Evolutionary conservation across 2,113 vertebrate species (phyloP).

Genomic region (Cariama cristata): DNA sequence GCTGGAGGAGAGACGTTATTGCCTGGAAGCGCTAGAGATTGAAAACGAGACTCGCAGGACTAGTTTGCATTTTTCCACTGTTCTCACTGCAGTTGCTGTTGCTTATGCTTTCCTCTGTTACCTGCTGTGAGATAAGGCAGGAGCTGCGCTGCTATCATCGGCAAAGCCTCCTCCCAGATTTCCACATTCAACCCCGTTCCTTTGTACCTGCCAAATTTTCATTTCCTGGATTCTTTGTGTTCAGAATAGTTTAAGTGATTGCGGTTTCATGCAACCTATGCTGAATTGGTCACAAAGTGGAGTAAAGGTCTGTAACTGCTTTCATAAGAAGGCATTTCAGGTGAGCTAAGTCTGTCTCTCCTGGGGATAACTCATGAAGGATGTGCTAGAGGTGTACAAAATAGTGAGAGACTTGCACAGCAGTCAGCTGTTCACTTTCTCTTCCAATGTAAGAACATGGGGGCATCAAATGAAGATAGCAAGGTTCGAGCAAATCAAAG

Average conservation of each 20-base stretch:
- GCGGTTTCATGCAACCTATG: background rate
- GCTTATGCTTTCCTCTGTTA: background rate
- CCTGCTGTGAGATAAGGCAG: constrained; percentile 1
- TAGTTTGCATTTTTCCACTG: background rate
- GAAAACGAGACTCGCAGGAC: background rate
- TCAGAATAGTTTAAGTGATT: background rate
- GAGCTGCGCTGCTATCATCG: rapidly evolving
- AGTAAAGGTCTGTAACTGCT: background rate
- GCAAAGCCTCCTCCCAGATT: constrained; percentile 12
- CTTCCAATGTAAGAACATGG: background rate
- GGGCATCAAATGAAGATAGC: background rate
- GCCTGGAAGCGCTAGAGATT: background rate
- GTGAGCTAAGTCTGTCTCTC: background rate
- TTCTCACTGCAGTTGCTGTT: background rate
- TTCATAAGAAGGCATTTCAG: background rate
- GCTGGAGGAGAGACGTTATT: background rate
- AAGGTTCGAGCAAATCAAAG: background rate
- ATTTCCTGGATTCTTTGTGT: background rate
- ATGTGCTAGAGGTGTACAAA: background rate
- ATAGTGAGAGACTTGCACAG: background rate
- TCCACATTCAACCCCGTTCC: background rate
- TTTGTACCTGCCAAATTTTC: background rate
- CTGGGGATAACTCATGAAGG: background rate
- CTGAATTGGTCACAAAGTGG: background rate
- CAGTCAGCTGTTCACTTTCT: background rate